These are phyloP conservation scores for Volucella zonaria DNA, from an alignment of 2,888 invertebrate species.

Conservation along the genomic window DNA sequence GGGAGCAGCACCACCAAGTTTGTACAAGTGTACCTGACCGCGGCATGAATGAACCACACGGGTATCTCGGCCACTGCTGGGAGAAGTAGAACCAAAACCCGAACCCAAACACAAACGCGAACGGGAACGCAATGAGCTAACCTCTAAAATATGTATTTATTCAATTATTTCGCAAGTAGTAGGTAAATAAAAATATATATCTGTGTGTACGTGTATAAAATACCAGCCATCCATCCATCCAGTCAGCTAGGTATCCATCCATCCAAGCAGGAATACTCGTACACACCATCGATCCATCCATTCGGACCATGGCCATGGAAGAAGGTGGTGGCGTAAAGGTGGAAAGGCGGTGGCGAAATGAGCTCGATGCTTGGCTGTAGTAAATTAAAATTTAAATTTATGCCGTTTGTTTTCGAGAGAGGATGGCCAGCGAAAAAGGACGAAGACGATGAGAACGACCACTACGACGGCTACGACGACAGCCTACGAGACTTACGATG, in stretches of 20 bases:
- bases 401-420: constrained; percentile 73
- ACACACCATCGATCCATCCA: constrained; percentile 64
- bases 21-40: constrained; percentile 62
- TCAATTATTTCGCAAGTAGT: constrained; percentile 76
- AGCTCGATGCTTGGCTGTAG: constrained; percentile 73
- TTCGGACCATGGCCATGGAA: constrained; percentile 23
- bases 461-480: constrained; percentile 9
- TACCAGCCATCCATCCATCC: constrained; percentile 63
- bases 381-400: constrained; percentile 77
- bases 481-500: background rate
- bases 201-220: constrained; percentile 60
- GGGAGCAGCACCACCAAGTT: constrained; percentile 36
- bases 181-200: constrained; percentile 75
- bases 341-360: constrained; percentile 59
- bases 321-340: constrained; percentile 23
- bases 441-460: constrained; percentile 46
- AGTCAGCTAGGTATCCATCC: constrained; percentile 62
- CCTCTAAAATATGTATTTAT: constrained; percentile 76
- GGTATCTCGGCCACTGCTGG: constrained; percentile 9
- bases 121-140: constrained; percentile 69
- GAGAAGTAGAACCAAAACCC: no score
- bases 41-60: constrained; percentile 64
- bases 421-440: constrained; percentile 58
- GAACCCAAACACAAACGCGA: constrained; percentile 17
- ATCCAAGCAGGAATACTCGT: constrained; percentile 47